Conservation (phyloP, 2,888 invertebrate species). For the Agrilus mali region DNA sequence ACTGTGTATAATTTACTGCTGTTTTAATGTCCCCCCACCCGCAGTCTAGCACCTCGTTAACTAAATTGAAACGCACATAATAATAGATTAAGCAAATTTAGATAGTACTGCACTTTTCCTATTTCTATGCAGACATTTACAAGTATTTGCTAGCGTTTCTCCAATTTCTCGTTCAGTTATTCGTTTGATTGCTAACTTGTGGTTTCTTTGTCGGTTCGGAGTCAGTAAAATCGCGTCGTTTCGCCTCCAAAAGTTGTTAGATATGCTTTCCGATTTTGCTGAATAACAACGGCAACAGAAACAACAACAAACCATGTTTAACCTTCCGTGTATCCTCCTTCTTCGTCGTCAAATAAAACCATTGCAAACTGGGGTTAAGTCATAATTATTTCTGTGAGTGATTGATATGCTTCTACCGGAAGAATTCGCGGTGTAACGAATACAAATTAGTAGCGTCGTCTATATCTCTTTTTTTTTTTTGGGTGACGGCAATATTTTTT, state of each 20-base stretch:
- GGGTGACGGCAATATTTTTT: not conserved
- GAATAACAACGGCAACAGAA: slow-evolving; percentile 22
- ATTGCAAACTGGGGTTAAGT: slow-evolving; percentile 3
- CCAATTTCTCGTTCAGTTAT: slow-evolving; percentile 7
- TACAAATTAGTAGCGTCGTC: not conserved
- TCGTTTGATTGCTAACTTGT: too few relatives aligned
- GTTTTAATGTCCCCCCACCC: too few relatives aligned
- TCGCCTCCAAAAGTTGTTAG: slow-evolving; percentile 13
- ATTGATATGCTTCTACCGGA: not conserved
- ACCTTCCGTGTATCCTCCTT: slow-evolving; percentile 24
- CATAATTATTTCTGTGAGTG: not conserved
- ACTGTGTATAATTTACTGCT: too few relatives aligned
- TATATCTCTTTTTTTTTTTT: not conserved
- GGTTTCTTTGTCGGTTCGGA: too few relatives aligned
- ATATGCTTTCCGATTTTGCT: slow-evolving; percentile 24
- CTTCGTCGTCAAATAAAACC: slow-evolving; percentile 8
- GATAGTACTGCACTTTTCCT: too few relatives aligned
- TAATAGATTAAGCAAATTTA: too few relatives aligned
- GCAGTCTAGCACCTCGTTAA: too few relatives aligned
- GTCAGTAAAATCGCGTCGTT: too few relatives aligned
- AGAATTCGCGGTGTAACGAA: not conserved
- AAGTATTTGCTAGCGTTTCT: slow-evolving; percentile 2
- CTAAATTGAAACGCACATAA: too few relatives aligned
- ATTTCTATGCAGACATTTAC: too few relatives aligned
- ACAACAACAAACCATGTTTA: too few relatives aligned